Percentiles rank a stretch among this genome's conserved stretches.
phyloP scores from a whole-genome alignment of 2,888 invertebrate genomes.

The Perizoma affinitatum region DNA sequence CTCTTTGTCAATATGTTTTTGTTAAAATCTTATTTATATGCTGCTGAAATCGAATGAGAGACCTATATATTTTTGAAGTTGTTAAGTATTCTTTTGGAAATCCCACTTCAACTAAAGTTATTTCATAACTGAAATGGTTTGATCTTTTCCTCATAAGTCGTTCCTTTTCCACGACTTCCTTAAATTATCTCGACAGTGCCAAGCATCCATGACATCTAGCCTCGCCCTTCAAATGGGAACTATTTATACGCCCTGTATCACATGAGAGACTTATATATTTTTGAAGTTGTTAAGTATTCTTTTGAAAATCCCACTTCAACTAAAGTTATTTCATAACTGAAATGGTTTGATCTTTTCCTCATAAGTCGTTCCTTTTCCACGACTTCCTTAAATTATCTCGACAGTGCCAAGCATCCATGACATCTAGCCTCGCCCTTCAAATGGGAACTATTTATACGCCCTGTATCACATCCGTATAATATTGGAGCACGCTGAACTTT shows the following conservation, averaged over 20 bases:
- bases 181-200: conserved; percentile 45
- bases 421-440: conserved; percentile 70
- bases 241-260: conserved; percentile 67
- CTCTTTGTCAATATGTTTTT: too few relatives aligned
- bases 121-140: background rate
- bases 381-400: conserved; percentile 34
- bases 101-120: background rate
- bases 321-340: conserved; percentile 1
- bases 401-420: conserved; percentile 50
- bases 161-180: conserved; percentile 27
- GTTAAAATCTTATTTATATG: too few relatives aligned
- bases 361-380: conserved; percentile 5
- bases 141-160: background rate
- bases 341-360: background rate
- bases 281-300: too few relatives aligned
- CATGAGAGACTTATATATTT: too few relatives aligned
- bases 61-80: too few relatives aligned
- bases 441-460: conserved; percentile 67
- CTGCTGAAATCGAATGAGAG: background rate
- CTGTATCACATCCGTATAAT: conserved; percentile 55
- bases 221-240: conserved; percentile 70
- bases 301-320: background rate
- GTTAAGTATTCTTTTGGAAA: background rate
- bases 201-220: conserved; percentile 50
- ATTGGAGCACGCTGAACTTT: conserved; percentile 64